Evolutionary conservation across 2,888 invertebrate genomes (phyloP).

Genomic region (Patella depressa): DNA sequence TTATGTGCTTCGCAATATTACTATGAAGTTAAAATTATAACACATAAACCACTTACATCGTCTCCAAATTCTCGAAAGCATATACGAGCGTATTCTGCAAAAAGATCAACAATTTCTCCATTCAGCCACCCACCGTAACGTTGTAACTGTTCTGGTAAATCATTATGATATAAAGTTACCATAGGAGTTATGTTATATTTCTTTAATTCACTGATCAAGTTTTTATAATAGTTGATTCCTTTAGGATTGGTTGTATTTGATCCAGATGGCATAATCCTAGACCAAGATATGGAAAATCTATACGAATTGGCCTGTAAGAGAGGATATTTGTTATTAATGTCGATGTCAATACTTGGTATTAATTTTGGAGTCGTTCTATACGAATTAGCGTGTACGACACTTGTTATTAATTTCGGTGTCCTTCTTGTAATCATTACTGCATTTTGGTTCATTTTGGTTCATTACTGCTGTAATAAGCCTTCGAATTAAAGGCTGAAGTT

Average conservation of each 20-base stretch:
- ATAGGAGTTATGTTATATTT: conserved; percentile 76
- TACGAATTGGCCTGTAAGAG: conserved; percentile 42
- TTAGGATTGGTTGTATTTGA: conserved; percentile 75
- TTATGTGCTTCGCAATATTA: too few relatives aligned
- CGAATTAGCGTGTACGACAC: conserved; percentile 31
- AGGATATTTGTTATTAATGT: too few relatives aligned
- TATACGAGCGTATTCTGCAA: conserved; percentile 66
- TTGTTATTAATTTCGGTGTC: too few relatives aligned
- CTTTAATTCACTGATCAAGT: conserved; percentile 80
- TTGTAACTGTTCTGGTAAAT: conserved; percentile 68
- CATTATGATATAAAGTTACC: conserved; percentile 74
- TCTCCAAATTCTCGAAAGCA: conserved; percentile 69
- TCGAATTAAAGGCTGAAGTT: too few relatives aligned
- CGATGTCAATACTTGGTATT: too few relatives aligned
- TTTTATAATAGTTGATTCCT: conserved; percentile 83
- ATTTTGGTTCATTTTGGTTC: too few relatives aligned
- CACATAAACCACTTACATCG: conserved; percentile 47
- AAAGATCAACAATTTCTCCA: conserved; percentile 58
- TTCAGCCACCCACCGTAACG: conserved; percentile 69
- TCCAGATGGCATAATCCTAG: conserved; percentile 78
- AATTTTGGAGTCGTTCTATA: conserved; percentile 44
- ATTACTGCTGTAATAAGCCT: too few relatives aligned
- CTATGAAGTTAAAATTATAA: too few relatives aligned
- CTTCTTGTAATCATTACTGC: conserved; percentile 36
- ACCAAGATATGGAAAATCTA: conserved; percentile 77